These are phyloP conservation scores for Osmerus mordax DNA, from an alignment of 2,113 vertebrate species.

Conservation along the genomic window DNA sequence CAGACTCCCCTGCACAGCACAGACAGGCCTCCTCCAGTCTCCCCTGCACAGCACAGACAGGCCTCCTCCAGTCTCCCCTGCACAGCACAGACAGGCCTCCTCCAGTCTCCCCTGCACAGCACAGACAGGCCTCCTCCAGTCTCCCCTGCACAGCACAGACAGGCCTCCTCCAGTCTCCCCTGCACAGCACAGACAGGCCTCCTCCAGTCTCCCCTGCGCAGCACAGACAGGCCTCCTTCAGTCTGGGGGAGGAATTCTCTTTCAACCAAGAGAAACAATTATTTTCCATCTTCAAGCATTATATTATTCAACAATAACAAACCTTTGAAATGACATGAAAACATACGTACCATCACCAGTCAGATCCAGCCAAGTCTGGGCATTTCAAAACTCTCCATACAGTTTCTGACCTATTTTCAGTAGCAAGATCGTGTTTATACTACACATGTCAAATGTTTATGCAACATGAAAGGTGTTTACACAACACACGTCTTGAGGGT, in stretches of 20 bases:
- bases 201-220: neutral
- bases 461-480: constrained; percentile 1
- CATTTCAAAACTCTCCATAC: neutral
- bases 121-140: neutral
- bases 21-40: neutral
- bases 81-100: neutral
- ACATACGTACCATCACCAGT: too few species aligned
- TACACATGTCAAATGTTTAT: constrained; percentile 4
- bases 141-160: neutral
- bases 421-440: neutral
- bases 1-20: neutral
- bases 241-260: too few species aligned
- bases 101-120: neutral
- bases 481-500: neutral
- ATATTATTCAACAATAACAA: too few species aligned
- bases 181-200: neutral
- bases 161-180: neutral
- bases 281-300: too few species aligned
- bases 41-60: neutral
- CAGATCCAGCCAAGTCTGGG: too few species aligned
- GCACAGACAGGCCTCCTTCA: neutral
- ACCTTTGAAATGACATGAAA: too few species aligned
- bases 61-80: neutral
- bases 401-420: neutral
- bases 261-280: too few species aligned